A percentile compares a stretch with the other conserved stretches of the same genome.
These are phyloP conservation scores for Caenorhabditis sinica DNA, from an alignment of 2,888 invertebrate species.

Conservation along the genomic window DNA sequence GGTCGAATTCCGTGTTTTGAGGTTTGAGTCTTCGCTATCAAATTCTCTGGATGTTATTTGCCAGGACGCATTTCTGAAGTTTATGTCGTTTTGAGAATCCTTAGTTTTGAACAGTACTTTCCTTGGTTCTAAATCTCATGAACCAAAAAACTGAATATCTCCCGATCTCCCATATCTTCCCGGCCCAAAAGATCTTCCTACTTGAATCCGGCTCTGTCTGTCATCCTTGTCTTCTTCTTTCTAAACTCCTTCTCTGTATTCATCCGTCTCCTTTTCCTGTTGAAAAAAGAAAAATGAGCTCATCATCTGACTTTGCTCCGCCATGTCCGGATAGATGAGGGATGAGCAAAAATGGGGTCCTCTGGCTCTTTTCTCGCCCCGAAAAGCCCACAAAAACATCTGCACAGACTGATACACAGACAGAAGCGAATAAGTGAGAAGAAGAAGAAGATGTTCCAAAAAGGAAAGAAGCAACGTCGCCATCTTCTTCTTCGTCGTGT, in stretches of 20 bases:
- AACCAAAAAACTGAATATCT: not conserved
- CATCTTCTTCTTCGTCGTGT: not conserved
- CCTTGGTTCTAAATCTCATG: not conserved
- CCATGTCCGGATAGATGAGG: conserved; percentile 34
- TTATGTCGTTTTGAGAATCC: too few relatives aligned
- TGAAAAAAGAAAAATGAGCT: conserved; percentile 56
- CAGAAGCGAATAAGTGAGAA: conserved; percentile 44
- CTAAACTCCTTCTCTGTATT: conserved; percentile 14
- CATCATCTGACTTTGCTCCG: conserved; percentile 55
- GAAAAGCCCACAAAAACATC: conserved; percentile 49
- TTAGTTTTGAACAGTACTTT: not conserved
- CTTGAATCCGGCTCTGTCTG: not conserved
- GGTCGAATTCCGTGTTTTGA: too few relatives aligned
- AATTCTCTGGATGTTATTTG: too few relatives aligned
- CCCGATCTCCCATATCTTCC: not conserved
- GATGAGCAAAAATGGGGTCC: conserved; percentile 43
- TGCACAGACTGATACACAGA: conserved; percentile 18
- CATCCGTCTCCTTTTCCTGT: conserved; percentile 43
- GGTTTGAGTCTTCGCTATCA: too few relatives aligned
- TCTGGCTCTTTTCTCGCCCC: conserved; percentile 24
- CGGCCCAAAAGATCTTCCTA: conserved; percentile 9
- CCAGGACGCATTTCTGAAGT: too few relatives aligned
- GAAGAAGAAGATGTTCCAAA: conserved; percentile 37
- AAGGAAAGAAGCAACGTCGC: conserved; percentile 8
- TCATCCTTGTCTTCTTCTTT: conserved; percentile 16